Percentiles rank a stretch among this genome's conserved stretches.
Evolutionary conservation across 1,140 invertebrate species (phyloP).

Genomic region (Portunus trituberculatus): DNA sequence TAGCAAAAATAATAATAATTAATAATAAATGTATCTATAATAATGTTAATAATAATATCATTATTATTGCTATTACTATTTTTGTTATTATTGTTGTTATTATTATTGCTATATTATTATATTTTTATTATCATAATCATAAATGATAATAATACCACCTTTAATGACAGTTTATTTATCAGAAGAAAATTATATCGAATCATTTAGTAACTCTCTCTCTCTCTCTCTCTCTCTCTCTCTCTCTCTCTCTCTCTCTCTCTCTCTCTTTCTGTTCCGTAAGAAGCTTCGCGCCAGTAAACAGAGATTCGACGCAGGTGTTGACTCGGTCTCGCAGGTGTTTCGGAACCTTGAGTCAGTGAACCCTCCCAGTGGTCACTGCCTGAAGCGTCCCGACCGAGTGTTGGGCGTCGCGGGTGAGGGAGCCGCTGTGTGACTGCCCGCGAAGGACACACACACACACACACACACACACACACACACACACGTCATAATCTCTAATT

Average conservation of each 20-base stretch:
- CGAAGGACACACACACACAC: background rate
- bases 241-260: constrained; percentile 39
- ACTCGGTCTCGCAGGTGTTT: background rate
- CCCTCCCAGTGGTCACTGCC: background rate
- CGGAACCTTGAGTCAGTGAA: background rate
- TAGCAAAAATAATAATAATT: too few species aligned
- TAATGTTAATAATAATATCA: too few species aligned
- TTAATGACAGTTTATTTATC: background rate
- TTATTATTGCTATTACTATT: too few species aligned
- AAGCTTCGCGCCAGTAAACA: background rate
- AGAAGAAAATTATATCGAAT: background rate
- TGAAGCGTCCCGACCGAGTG: background rate
- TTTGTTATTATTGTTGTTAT: too few species aligned
- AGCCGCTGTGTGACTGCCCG: background rate
- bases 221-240: constrained; percentile 42
- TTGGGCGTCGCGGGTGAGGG: too few species aligned
- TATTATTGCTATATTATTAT: background rate
- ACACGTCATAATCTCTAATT: background rate
- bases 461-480: constrained; percentile 31
- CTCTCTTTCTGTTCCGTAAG: background rate
- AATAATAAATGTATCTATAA: too few species aligned
- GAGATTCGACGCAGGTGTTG: background rate
- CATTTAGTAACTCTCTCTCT: constrained; percentile 26
- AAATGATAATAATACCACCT: background rate
- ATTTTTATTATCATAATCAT: constrained; percentile 2